Evolutionary conservation across 2,888 invertebrate species (phyloP), one percentile per base, ranked within the genome.

Genomic region (Clanis bilineata): DNA sequence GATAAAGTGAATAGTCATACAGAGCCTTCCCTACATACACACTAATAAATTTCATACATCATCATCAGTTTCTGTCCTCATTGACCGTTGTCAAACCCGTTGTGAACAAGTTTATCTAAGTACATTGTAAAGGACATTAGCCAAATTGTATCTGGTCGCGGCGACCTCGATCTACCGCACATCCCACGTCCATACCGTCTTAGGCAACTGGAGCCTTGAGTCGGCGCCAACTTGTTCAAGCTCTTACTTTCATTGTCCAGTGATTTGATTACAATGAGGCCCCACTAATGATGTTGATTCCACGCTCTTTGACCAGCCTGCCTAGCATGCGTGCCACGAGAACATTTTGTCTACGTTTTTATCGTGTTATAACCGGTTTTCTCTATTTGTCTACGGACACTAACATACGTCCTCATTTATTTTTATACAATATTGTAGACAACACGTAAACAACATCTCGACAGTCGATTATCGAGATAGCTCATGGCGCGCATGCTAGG

Each of bases 231-330:
- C 85, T 77, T 81, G 70, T 71, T 70, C 67, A 70, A n/a, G 74
- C 82, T 82, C 83, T 86, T 80, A 88, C 88, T 88, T 88, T 88
- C 88, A 83, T 86, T 86, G 85, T 85, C 82, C 83, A 69, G 80
- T 80, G 76, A 75, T 80, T 82, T 76, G 77, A 82, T 82, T 76
- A 85, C 80, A 85, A 83, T 82, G 74, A 83, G 79, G 79, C 74
- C 73, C 72, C 74, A 70, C 62, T 57, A 43, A 55, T 59, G 41
- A 54, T 28, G 54, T 10, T 56, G 22, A 38, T 25, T 39, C 39
- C 36, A 38, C 41, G 12, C 28, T n/a, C 12, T n/a, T 15, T 47
- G 47, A 41, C 39, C 41, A 18, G 51, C 32, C 51, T 32, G 51
- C 51, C n/a, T n/a, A n/a, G n/a, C n/a, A n/a, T n/a, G n/a, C n/a